Percentiles rank a stretch among this genome's conserved stretches.
Conservation (phyloP, 2,888 invertebrate species). For the Artemia sinica region DNA sequence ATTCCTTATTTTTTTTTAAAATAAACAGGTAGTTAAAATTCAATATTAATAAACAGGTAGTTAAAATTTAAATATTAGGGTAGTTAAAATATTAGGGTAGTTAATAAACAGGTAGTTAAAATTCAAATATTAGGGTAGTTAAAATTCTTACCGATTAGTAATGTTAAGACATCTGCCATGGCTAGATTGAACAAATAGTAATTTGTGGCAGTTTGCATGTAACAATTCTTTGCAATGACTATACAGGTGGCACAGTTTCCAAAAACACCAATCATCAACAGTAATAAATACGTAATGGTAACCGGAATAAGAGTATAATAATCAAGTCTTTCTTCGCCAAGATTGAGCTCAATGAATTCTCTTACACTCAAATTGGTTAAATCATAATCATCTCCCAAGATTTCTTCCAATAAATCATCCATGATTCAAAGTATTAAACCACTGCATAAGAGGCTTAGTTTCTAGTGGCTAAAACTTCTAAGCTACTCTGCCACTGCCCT, state of each 20-base stretch:
- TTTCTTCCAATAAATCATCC: not conserved
- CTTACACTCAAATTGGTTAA: not conserved
- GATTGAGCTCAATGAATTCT: not conserved
- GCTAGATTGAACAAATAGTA: slow-evolving; percentile 79
- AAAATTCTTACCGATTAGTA: not conserved
- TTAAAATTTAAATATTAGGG: no score
- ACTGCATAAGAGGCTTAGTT: no score
- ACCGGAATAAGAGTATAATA: slow-evolving; percentile 38
- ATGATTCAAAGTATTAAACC: no score
- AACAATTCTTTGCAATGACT: slow-evolving; percentile 53
- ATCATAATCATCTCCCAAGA: not conserved
- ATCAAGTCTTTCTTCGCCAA: slow-evolving; percentile 2
- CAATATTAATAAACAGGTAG: no score
- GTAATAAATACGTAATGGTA: slow-evolving; percentile 45
- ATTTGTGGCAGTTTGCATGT: slow-evolving; percentile 78
- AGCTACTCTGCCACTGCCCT: no score
- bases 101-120: no score
- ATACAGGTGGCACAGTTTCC: slow-evolving; percentile 62
- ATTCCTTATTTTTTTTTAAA: no score
- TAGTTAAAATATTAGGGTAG: no score
- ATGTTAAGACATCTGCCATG: slow-evolving; percentile 49
- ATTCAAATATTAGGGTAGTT: no score
- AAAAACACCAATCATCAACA: slow-evolving; percentile 54
- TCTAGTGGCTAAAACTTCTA: no score
- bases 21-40: no score